phyloP scores from a whole-genome alignment of 1,140 invertebrate species.

The Idris sp. region DNA sequence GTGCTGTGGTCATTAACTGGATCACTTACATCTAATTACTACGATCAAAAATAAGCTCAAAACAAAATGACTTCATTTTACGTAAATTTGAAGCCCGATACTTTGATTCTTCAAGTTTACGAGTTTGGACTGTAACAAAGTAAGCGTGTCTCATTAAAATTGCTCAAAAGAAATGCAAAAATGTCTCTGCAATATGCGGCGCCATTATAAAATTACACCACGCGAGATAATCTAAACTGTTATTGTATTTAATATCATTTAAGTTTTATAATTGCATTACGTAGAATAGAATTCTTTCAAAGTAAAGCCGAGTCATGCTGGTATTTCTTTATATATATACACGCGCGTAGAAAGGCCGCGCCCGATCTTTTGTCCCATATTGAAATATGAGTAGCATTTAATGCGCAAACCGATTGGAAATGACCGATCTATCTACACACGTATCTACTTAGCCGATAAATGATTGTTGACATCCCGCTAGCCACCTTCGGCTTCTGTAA shows the following conservation, averaged over 20 bases:
- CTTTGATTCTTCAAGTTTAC: no score
- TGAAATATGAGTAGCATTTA: slow-evolving; percentile 62
- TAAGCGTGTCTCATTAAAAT: no score
- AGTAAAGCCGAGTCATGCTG: slow-evolving; percentile 57
- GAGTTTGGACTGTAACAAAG: no score
- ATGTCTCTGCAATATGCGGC: slow-evolving; percentile 4
- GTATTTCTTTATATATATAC: slow-evolving; percentile 60
- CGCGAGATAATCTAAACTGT: slow-evolving; percentile 35
- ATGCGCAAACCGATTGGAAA: slow-evolving; percentile 62
- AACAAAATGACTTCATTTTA: no score
- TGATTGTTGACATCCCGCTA: slow-evolving; percentile 66
- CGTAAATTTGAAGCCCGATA: no score
- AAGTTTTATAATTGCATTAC: slow-evolving; percentile 59
- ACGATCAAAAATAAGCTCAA: no score
- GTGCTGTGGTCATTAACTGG: no score
- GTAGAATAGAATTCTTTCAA: slow-evolving; percentile 56
- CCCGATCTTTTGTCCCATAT: slow-evolving; percentile 64
- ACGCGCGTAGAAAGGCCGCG: slow-evolving; percentile 57
- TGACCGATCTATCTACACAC: slow-evolving; percentile 55
- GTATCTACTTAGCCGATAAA: slow-evolving; percentile 57
- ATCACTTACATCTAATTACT: no score
- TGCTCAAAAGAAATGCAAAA: no score
- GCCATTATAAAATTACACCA: slow-evolving; percentile 13
- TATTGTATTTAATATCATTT: slow-evolving; percentile 44
- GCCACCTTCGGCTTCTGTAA: slow-evolving; percentile 55